These are phyloP conservation scores for Phoebastria nigripes DNA, from an alignment of 2,797 vertebrate species.

Conservation along the genomic window DNA sequence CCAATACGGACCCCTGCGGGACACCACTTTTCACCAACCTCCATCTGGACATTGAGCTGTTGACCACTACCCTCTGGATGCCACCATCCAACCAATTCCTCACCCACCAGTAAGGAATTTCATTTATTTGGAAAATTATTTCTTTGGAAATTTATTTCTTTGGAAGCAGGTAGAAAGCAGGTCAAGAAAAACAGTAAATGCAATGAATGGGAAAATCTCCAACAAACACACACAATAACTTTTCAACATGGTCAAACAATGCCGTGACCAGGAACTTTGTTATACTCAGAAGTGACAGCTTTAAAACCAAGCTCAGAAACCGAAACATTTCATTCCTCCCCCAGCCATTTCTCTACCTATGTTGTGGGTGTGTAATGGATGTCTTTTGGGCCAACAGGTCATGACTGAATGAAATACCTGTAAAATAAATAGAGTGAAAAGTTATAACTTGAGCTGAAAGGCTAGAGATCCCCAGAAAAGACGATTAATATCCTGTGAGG, in stretches of 20 bases:
- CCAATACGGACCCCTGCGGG: no score
- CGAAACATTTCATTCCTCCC: background rate
- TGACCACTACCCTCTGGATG: no score
- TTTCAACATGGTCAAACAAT: background rate
- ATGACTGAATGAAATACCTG: background rate
- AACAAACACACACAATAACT: background rate
- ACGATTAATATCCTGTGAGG: background rate
- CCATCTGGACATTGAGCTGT: no score
- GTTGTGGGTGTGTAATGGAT: background rate
- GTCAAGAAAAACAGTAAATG: background rate
- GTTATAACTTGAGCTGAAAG: background rate
- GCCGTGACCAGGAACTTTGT: background rate
- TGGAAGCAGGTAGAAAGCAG: background rate
- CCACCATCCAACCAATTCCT: no score
- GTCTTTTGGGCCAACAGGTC: background rate
- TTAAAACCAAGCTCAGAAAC: background rate
- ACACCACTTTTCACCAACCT: no score
- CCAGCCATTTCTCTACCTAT: background rate
- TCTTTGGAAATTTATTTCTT: background rate
- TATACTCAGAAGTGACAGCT: background rate
- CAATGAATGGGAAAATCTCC: background rate
- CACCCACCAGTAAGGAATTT: no score
- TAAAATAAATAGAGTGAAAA: background rate
- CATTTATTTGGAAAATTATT: no score
- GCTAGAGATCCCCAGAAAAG: background rate